A percentile compares a stretch with the other conserved stretches of the same genome.
Evolutionary conservation across 1,140 invertebrate species (phyloP).

Genomic region (Venturia canescens): DNA sequence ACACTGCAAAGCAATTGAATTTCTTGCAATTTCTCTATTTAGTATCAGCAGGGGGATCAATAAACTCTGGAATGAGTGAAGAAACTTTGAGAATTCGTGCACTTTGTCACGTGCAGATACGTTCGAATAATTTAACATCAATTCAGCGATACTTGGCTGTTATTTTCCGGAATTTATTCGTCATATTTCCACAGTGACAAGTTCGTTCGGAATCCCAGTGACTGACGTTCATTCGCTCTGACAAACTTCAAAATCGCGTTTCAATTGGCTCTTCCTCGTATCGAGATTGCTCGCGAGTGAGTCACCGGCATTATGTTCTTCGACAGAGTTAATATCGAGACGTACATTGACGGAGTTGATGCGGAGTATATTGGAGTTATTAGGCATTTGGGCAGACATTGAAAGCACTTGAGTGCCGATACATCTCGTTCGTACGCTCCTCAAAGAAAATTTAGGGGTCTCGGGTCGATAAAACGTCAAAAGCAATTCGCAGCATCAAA

Average conservation of each 20-base stretch:
- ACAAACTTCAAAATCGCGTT: too few species aligned
- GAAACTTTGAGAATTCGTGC: neutral
- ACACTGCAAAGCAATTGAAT: constrained; percentile 83
- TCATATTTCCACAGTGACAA: too few species aligned
- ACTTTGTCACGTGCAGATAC: too few species aligned
- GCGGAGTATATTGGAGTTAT: neutral
- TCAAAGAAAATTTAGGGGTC: neutral
- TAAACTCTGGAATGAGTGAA: neutral
- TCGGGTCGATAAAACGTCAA: neutral
- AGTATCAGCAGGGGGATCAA: neutral
- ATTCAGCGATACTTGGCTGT: too few species aligned
- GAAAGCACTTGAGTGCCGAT: constrained; percentile 4
- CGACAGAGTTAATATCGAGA: neutral
- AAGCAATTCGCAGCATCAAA: neutral
- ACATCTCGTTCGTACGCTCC: neutral
- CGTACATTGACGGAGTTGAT: neutral
- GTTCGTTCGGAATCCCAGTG: too few species aligned
- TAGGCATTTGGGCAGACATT: neutral
- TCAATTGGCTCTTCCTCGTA: too few species aligned
- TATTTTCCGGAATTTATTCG: too few species aligned
- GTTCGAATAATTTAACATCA: too few species aligned
- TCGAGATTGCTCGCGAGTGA: neutral
- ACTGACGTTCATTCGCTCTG: too few species aligned
- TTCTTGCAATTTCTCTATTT: constrained; percentile 61
- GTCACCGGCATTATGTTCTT: neutral